Percentiles rank a stretch among this genome's conserved stretches.
Evolutionary conservation across 2,888 invertebrate species (phyloP).

Genomic region (Dastarcus helophoroides): DNA sequence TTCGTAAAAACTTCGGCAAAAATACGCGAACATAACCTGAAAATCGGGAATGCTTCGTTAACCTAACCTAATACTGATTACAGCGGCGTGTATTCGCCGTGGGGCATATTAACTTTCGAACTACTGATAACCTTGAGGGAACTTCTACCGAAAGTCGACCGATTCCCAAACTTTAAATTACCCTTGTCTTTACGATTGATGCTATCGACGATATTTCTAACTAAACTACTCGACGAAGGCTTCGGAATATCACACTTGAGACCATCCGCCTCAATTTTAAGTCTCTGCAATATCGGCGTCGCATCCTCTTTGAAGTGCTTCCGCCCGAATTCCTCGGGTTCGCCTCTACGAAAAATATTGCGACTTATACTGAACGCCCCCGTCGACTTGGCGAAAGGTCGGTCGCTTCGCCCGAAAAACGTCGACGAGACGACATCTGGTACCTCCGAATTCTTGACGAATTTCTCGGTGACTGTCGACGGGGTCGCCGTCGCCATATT

Average conservation of each 20-base stretch:
- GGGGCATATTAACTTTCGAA: slow-evolving; percentile 25
- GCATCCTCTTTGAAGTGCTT: background rate
- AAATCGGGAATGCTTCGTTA: no score
- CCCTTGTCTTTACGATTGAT: slow-evolving; percentile 30
- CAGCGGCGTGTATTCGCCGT: no score
- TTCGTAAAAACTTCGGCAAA: no score
- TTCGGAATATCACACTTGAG: slow-evolving; percentile 8
- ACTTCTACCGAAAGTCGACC: slow-evolving; percentile 29
- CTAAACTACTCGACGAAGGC: slow-evolving; percentile 22
- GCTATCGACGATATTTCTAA: slow-evolving; percentile 33
- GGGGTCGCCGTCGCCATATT: slow-evolving; percentile 21
- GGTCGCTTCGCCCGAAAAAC: no score
- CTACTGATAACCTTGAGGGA: slow-evolving; percentile 30
- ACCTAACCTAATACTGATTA: no score
- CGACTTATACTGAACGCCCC: slow-evolving; percentile 9
- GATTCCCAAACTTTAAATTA: slow-evolving; percentile 22
- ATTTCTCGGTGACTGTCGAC: slow-evolving; percentile 30
- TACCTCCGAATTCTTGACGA: slow-evolving; percentile 18
- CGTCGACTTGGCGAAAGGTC: no score
- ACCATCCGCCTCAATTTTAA: background rate
- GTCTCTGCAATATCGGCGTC: background rate
- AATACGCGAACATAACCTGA: no score
- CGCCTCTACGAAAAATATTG: slow-evolving; percentile 7
- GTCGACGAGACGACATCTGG: slow-evolving; percentile 10
- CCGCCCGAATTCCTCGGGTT: slow-evolving; percentile 2